Conservation (phyloP, 2,888 invertebrate genomes). For the Tipula lateralis region DNA sequence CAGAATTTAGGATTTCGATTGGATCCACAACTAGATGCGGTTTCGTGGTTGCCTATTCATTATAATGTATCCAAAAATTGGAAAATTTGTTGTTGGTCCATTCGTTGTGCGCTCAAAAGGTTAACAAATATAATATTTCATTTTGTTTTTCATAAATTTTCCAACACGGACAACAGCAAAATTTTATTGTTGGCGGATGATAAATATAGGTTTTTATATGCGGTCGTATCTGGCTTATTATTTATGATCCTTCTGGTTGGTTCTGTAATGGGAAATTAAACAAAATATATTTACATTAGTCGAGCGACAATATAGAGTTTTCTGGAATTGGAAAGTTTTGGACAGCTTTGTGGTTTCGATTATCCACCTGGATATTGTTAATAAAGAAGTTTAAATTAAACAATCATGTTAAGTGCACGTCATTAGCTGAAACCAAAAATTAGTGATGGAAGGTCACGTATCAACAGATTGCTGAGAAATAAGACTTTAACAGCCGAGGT, state of each 20-base stretch:
- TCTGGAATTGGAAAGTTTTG: neutral
- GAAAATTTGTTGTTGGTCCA: neutral
- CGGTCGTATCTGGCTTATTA: neutral
- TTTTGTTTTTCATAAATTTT: neutral
- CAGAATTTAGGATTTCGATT: neutral
- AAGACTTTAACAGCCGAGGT: no score
- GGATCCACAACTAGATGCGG: neutral
- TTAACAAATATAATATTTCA: neutral
- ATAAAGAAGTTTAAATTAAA: no score
- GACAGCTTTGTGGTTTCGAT: no score
- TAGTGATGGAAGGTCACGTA: no score
- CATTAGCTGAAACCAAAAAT: no score
- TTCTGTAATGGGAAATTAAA: neutral
- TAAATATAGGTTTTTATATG: neutral
- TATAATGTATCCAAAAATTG: neutral
- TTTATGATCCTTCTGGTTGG: neutral
- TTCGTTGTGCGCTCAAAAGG: neutral
- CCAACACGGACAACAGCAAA: neutral
- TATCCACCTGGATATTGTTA: no score
- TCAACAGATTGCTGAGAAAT: no score
- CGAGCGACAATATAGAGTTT: neutral
- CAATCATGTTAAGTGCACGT: no score
- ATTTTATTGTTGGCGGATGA: neutral
- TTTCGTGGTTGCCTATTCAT: neutral
- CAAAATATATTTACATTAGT: neutral